These are phyloP conservation scores for Graphium colonna DNA, from an alignment of 2,888 invertebrate species.

Conservation along the genomic window DNA sequence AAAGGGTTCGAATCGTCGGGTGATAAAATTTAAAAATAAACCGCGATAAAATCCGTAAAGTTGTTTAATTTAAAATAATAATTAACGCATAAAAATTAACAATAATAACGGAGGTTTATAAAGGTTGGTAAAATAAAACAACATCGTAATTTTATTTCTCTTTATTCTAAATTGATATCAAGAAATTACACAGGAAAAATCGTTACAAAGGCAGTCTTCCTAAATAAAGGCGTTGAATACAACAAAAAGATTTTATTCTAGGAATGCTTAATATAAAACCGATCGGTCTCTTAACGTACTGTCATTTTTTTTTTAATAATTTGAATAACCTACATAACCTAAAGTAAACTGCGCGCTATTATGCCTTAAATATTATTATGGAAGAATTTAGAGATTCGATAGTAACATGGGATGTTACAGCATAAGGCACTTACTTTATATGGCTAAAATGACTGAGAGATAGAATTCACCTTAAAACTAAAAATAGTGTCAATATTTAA, in stretches of 20 bases:
- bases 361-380: constrained; percentile 35
- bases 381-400: constrained; percentile 41
- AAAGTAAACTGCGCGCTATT: constrained; percentile 36
- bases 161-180: constrained; percentile 51
- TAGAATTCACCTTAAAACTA: constrained; percentile 31
- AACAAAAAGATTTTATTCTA: constrained; percentile 24
- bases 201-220: constrained; percentile 53
- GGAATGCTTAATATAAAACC: constrained; percentile 26
- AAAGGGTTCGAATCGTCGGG: too few species aligned
- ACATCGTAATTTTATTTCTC: constrained; percentile 49
- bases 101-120: background rate
- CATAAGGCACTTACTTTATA: constrained; percentile 36
- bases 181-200: constrained; percentile 40
- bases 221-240: constrained; percentile 27
- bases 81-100: too few species aligned
- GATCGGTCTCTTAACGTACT: constrained; percentile 11
- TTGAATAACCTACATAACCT: constrained; percentile 14
- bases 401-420: constrained; percentile 29
- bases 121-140: constrained; percentile 23
- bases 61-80: too few species aligned
- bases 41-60: too few species aligned
- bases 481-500: constrained; percentile 23
- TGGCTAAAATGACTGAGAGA: constrained; percentile 48
- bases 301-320: constrained; percentile 7
- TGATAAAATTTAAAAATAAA: too few species aligned